Base-by-base conservation (phyloP, 2,113 vertebrate genomes). In the Condylura cristata region DNA sequence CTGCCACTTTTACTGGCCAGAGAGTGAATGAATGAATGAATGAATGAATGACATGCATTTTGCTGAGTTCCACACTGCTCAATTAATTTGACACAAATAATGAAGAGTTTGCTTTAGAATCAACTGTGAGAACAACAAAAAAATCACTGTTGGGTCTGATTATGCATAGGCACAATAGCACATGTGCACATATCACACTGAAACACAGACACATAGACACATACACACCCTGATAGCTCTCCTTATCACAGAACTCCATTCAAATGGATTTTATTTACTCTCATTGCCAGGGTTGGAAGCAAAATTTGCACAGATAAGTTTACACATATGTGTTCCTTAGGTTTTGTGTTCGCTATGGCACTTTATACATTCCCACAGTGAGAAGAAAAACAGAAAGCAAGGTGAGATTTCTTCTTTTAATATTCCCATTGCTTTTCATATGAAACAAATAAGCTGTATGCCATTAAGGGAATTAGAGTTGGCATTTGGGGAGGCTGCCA, bases 391-490 rank as follows among this genome's bases (percentile, higher is more conserved):
- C 89, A 97, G 97, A 97, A 97, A 97, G 75, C 93, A 97, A 81
- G 88, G 96, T 96, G 89, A 97, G 97, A 96, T 97, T 96, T 97
- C 96, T 94, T 93, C 97, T 95, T 97, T 95, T 96, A 97, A 97
- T 98, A 98, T 97, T 97, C 97, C 96, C 96, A 98, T 88, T 96
- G 97, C 96, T 98, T 98, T 98, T 96, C 95, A 95, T 97, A 97
- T 97, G 96, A 94, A 98, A 97, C 96, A 97, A 97, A 98, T 97
- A 98, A 97, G 96, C 98, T 90, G 86, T 97, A 97, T 98, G 98
- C 97, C 97, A 98, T 98, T 98, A 98, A 96, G 98, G 97, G 98
- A 98, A 97, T 98, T 97, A 97, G 98, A 98, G 98, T 97, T 98
- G 98, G 98, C 97, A 97, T 97, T 95, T 96, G 96, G 96, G 95